Conservation (phyloP, 2,888 invertebrate genomes). For the Chirona hameri region DNA sequence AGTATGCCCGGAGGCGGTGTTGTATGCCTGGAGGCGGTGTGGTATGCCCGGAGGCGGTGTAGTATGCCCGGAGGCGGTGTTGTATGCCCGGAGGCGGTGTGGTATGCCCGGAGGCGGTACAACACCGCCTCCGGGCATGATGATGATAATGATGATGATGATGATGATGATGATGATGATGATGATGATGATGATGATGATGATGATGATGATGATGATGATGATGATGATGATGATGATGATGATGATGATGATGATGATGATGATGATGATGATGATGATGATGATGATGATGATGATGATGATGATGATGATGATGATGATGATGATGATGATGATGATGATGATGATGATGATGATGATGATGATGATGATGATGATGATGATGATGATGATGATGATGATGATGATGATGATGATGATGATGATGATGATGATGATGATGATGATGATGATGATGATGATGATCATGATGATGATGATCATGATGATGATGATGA, state of each 20-base stretch:
- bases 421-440: background rate
- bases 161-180: background rate
- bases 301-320: conserved; percentile 26
- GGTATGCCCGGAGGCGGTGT: too few relatives aligned
- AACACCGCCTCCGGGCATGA: background rate
- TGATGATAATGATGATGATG: background rate
- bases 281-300: background rate
- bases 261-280: background rate
- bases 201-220: conserved; percentile 1
- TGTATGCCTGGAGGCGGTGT: too few relatives aligned
- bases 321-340: conserved; percentile 8
- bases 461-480: background rate
- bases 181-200: background rate
- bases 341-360: background rate
- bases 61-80: too few relatives aligned
- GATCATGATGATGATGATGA: background rate
- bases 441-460: conserved; percentile 2
- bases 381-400: background rate
- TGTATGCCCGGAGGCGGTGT: too few relatives aligned
- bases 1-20: too few relatives aligned
- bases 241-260: background rate
- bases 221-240: background rate
- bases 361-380: conserved; percentile 3
- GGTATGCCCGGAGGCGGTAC: too few relatives aligned
- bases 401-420: background rate